Conservation (phyloP, 1,140 invertebrate genomes). For the Melipona quadrifasciata region DNA sequence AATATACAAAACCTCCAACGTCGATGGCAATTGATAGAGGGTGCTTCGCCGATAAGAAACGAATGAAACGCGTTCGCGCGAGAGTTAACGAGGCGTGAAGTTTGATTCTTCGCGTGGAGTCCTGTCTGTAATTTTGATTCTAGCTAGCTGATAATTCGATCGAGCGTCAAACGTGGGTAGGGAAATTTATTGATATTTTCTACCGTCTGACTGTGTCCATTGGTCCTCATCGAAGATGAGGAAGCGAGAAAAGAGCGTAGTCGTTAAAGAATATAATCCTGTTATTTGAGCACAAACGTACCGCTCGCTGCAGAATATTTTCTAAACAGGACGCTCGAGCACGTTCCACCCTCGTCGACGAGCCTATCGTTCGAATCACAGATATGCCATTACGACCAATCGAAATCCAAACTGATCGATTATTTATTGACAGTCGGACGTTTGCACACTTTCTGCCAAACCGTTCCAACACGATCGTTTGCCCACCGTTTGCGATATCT, state of each 20-base stretch:
- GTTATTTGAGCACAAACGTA: background rate
- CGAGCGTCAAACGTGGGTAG: no score
- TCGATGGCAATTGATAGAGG: background rate
- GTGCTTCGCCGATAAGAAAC: background rate
- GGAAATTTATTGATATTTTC: no score
- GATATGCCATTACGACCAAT: constrained; percentile 19
- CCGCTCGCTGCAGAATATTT: background rate
- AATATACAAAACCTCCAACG: background rate
- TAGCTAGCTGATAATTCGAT: no score
- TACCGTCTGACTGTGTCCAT: no score
- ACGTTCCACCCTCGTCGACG: background rate
- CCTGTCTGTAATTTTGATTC: background rate
- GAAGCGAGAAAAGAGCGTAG: no score
- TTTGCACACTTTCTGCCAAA: constrained; percentile 53
- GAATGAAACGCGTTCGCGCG: background rate
- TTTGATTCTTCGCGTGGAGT: background rate
- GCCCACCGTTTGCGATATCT: constrained; percentile 34
- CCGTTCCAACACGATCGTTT: constrained; percentile 43
- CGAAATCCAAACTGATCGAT: constrained; percentile 32
- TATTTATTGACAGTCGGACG: constrained; percentile 43
- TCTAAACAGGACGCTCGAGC: background rate
- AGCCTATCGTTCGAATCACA: background rate
- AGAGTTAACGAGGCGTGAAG: background rate
- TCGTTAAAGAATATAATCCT: no score
- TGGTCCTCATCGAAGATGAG: no score